phyloP scores from a whole-genome alignment of 2,113 vertebrate genomes.

The Numenius arquata region DNA sequence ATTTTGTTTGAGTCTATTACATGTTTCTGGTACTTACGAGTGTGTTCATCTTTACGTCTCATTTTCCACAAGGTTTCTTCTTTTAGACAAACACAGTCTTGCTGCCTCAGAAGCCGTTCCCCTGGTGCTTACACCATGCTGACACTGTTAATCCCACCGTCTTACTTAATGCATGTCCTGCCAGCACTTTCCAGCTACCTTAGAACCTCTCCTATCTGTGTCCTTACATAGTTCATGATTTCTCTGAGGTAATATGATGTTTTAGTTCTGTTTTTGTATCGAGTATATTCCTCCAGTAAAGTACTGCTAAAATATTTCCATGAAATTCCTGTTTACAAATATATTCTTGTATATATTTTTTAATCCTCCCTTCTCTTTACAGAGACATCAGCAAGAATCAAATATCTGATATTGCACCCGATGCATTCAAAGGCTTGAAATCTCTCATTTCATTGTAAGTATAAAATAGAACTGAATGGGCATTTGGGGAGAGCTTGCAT shows the following conservation, averaged over 20 bases:
- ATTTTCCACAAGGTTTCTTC: not conserved
- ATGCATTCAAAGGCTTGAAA: conserved; percentile 95
- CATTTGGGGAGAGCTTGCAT: not conserved
- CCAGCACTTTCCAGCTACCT: not conserved
- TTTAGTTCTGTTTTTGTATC: not conserved
- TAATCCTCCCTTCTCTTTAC: conserved; percentile 50
- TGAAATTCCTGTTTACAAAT: not conserved
- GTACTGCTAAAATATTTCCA: not conserved
- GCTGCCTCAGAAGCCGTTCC: not conserved
- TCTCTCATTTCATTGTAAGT: conserved; percentile 98
- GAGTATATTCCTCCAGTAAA: not conserved
- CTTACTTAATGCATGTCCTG: not conserved
- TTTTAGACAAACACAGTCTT: not conserved
- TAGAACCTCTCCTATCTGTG: not conserved
- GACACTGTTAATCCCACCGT: not conserved
- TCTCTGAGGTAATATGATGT: not conserved
- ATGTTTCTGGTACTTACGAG: not conserved
- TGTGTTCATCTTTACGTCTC: not conserved
- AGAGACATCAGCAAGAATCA: conserved; percentile 99
- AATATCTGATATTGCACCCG: conserved; percentile 93
- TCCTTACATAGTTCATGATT: not conserved
- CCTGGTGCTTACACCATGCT: too few species aligned
- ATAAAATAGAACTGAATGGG: not conserved
- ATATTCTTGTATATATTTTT: not conserved
- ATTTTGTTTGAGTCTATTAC: not conserved